A percentile compares a stretch with the other conserved stretches of the same genome.
phyloP scores from a whole-genome alignment of 2,888 invertebrate genomes.

The Baccha elongata region DNA sequence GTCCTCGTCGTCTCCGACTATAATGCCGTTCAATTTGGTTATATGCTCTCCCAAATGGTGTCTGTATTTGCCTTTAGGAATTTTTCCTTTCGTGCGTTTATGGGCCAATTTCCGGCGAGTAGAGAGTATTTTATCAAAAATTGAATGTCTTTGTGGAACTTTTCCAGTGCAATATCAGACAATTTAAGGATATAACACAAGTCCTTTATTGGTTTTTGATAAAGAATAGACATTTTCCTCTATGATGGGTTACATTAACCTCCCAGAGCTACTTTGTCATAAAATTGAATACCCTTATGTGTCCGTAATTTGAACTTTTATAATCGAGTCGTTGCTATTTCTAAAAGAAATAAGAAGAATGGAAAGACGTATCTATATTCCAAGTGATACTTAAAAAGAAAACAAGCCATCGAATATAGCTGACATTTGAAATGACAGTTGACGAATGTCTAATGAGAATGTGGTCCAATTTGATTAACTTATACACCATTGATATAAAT shows the following conservation, averaged over 20 bases:
- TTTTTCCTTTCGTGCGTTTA: not conserved
- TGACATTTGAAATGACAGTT: constrained; percentile 43
- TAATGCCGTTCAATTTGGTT: not conserved
- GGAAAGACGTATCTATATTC: not conserved
- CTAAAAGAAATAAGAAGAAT: not conserved
- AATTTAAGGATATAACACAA: not conserved
- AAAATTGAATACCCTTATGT: not conserved
- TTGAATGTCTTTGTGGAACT: not conserved
- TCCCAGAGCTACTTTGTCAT: not conserved
- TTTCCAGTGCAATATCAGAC: not conserved
- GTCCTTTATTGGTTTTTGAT: not conserved
- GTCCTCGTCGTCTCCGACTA: not conserved
- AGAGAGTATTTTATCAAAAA: constrained; percentile 9
- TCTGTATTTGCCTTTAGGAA: not conserved
- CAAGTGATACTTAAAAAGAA: constrained; percentile 37
- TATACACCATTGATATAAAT: not conserved
- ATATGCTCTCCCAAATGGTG: not conserved
- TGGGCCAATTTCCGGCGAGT: constrained; percentile 7
- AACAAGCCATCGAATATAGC: not conserved
- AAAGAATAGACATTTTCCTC: not conserved
- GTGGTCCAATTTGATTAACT: not conserved
- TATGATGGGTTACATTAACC: not conserved
- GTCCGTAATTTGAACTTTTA: not conserved
- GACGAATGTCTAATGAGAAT: constrained; percentile 32
- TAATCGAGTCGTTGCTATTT: not conserved